Evolutionary conservation across 30 jellyfish, hydroid and myxozoan genomes (phyloP).

Genomic region (Cassiopea xamachana): DNA sequence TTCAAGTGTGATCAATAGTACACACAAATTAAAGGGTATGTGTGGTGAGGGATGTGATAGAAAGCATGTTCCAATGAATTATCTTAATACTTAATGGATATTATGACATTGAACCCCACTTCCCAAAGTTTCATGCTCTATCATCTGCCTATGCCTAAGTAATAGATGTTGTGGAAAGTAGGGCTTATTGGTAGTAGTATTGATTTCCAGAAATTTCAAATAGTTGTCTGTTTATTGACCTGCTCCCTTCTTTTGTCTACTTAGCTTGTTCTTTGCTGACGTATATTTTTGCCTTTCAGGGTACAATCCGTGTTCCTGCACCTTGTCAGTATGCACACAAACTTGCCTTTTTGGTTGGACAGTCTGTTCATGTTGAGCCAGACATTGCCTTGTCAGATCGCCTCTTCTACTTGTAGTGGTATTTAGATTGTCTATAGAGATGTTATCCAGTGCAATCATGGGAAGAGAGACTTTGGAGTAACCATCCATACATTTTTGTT

Average conservation of each 20-base stretch:
- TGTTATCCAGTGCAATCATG: neutral
- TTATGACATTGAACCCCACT: too few relatives aligned
- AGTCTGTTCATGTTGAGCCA: conserved; percentile 93
- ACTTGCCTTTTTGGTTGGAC: conserved; percentile 97
- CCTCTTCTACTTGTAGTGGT: conserved; percentile 84
- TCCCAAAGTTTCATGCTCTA: too few relatives aligned
- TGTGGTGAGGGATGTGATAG: too few relatives aligned
- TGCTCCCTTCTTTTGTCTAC: neutral
- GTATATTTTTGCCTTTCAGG: conserved; percentile 59
- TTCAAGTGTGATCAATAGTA: too few relatives aligned
- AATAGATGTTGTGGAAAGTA: too few relatives aligned
- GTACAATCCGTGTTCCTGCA: conserved; percentile 99
- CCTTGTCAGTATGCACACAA: conserved; percentile 99
- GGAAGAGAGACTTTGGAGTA: neutral
- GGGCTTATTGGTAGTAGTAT: too few relatives aligned
- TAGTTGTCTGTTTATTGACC: neutral
- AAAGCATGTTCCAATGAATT: too few relatives aligned
- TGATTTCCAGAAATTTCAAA: too few relatives aligned
- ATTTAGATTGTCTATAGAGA: neutral
- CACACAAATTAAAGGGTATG: too few relatives aligned
- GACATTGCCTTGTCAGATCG: conserved; percentile 86
- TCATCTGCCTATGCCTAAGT: too few relatives aligned
- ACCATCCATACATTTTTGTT: neutral
- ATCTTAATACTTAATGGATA: too few relatives aligned
- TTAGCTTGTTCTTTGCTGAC: neutral